These are phyloP conservation scores for Drosophila ogumai DNA, from an alignment of 1,140 invertebrate species.

Conservation along the genomic window DNA sequence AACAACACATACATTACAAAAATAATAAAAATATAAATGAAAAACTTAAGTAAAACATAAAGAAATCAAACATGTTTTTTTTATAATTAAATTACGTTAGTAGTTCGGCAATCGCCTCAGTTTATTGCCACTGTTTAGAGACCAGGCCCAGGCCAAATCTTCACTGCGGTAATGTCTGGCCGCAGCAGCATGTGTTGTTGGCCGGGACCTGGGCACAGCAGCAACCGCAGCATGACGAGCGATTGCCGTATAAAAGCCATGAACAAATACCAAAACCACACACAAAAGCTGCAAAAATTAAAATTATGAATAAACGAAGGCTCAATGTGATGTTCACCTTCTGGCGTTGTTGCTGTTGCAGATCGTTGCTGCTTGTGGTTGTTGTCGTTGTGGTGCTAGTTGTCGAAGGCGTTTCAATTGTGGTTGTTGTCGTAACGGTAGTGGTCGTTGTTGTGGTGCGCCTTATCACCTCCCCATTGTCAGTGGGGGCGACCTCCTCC, in stretches of 20 bases:
- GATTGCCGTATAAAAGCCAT: slow-evolving; percentile 80
- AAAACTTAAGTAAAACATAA: slow-evolving; percentile 45
- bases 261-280: slow-evolving; percentile 85
- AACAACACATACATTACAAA: slow-evolving; percentile 51
- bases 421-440: slow-evolving; percentile 64
- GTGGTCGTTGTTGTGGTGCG: slow-evolving; percentile 59
- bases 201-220: slow-evolving; percentile 48
- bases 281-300: slow-evolving; percentile 84
- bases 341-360: slow-evolving; percentile 74
- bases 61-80: slow-evolving; percentile 37
- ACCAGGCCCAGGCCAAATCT: slow-evolving; percentile 25
- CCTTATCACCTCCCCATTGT: slow-evolving; percentile 30
- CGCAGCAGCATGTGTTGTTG: slow-evolving; percentile 30
- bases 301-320: slow-evolving; percentile 82
- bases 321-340: slow-evolving; percentile 85
- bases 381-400: slow-evolving; percentile 65
- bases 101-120: slow-evolving; percentile 24
- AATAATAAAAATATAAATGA: slow-evolving; percentile 43
- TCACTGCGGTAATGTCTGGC: slow-evolving; percentile 45
- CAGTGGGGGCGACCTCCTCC: slow-evolving; percentile 15
- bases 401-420: slow-evolving; percentile 52
- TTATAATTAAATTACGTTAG: slow-evolving; percentile 44
- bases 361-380: slow-evolving; percentile 62
- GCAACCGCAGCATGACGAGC: slow-evolving; percentile 56
- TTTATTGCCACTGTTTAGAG: slow-evolving; percentile 27